Conservation (phyloP, 2,797 vertebrate species). For the Silurus lanzhouensis region DNA sequence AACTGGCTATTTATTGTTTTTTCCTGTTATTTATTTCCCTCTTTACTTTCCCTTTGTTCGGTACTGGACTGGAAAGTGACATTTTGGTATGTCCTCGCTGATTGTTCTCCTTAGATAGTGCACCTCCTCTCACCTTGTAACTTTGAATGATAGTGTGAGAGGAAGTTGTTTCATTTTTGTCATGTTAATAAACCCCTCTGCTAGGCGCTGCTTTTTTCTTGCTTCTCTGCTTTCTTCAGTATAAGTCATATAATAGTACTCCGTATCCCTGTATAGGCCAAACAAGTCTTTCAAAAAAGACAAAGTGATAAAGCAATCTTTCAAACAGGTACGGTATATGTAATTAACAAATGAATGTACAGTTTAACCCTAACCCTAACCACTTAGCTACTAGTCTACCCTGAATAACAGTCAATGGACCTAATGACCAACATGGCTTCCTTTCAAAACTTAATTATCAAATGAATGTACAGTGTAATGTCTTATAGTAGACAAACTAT, state of each 20-base stretch:
- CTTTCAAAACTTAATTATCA: no score
- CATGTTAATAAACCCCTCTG: slow-evolving; percentile 51
- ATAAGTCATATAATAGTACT: slow-evolving; percentile 1
- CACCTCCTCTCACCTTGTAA: slow-evolving; percentile 25
- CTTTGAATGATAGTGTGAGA: slow-evolving; percentile 48
- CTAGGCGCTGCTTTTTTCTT: slow-evolving; percentile 30
- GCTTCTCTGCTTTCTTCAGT: slow-evolving; percentile 46
- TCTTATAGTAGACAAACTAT: no score
- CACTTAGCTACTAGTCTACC: no score
- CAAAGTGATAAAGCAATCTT: no score
- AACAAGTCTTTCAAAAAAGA: no score
- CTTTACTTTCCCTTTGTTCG: not conserved
- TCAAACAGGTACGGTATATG: no score
- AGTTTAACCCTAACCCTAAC: no score
- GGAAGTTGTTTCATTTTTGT: slow-evolving; percentile 47
- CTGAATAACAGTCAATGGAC: no score
- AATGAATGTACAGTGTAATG: no score
- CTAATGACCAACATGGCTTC: no score
- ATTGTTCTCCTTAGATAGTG: slow-evolving; percentile 45
- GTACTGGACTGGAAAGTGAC: slow-evolving; percentile 30
- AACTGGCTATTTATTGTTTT: not conserved
- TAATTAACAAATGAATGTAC: no score
- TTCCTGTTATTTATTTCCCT: slow-evolving; percentile 7
- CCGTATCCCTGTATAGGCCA: no score
- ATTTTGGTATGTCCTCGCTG: not conserved